Conservation (phyloP, 2,888 invertebrate species). For the Caradrina clavipalpis region DNA sequence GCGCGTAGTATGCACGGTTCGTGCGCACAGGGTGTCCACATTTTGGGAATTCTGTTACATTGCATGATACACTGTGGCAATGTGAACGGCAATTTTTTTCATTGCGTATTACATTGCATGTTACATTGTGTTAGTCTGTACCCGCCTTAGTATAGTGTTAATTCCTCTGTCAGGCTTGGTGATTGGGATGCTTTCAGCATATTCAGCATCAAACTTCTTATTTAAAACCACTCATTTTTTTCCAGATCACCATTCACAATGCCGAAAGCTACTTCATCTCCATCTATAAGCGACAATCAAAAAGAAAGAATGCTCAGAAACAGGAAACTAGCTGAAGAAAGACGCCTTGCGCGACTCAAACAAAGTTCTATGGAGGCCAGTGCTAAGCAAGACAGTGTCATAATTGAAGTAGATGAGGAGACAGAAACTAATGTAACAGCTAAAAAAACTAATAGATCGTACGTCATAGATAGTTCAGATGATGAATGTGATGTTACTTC, state of each 20-base stretch:
- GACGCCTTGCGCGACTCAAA: constrained; percentile 89
- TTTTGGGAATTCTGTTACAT: too few relatives aligned
- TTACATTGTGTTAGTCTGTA: too few relatives aligned
- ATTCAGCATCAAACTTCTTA: not conserved
- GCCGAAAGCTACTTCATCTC: constrained; percentile 86
- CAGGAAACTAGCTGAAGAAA: constrained; percentile 92
- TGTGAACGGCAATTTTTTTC: too few relatives aligned
- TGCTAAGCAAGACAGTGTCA: constrained; percentile 18
- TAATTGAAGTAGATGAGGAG: constrained; percentile 49
- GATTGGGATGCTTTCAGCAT: not conserved
- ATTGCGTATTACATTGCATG: too few relatives aligned
- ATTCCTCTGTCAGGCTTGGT: not conserved
- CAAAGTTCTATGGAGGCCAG: constrained; percentile 58
- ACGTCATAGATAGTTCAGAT: constrained; percentile 64
- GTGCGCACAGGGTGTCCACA: too few relatives aligned
- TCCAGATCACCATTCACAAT: constrained; percentile 75
- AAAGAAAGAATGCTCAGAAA: constrained; percentile 93
- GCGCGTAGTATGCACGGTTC: too few relatives aligned
- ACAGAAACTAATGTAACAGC: constrained; percentile 26
- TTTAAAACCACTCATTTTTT: constrained; percentile 33
- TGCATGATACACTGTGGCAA: too few relatives aligned
- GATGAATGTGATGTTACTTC: constrained; percentile 67
- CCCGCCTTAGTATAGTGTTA: not conserved
- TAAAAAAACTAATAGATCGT: constrained; percentile 44
- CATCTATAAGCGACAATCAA: constrained; percentile 91